Evolutionary conservation across 2,797 vertebrate species (phyloP), one percentile per base, ranked within the genome.

Genomic region (Danionella dracula): DNA sequence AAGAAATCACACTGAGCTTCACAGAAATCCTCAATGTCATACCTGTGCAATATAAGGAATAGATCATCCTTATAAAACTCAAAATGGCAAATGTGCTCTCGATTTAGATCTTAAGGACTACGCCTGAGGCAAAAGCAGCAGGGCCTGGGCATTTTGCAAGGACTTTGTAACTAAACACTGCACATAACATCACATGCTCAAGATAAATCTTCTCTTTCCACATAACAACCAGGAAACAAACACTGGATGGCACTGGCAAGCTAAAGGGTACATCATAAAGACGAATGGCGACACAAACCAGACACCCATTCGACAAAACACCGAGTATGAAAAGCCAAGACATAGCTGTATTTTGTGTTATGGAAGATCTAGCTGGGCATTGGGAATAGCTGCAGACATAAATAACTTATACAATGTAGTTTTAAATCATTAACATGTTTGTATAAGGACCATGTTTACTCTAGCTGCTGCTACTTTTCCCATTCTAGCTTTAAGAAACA

Each of bases 1-100:
- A 99, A 90, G 71, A 99, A 99, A 86, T 98, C 97, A 1, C 97
- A 99, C 73, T 94, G 94, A 17, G 92, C 83, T 1, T 98, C 92
- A 0, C 97, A 99, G 86, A 93, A 94, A 78, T 99, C 95, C 58
- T 95, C 94, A 5, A 91, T 95, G 76, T 94, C 92, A 78, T 96
- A 99, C 89, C 97, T 99, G 76, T 4, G 69, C 13, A 67, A 34
- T 69, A 16, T 29, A 32, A 53, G 19, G 58, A 46, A 31, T 0
- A 35, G 13, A 57, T 10, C n/a, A n/a, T n/a, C n/a, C n/a, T n/a
- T n/a, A n/a, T n/a, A 41, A 35, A 48, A 5, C 3, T 34, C 46
- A 76, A 2, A 71, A 62, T 54, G 0, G 4, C 0, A 19, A 15
- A 10, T 58, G 17, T 16, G 8, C 44, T 49, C 42, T 23, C 15